These are phyloP conservation scores for Ctenochaetus hawaiiensis DNA, from an alignment of 2,797 vertebrate genomes.

Conservation along the genomic window DNA sequence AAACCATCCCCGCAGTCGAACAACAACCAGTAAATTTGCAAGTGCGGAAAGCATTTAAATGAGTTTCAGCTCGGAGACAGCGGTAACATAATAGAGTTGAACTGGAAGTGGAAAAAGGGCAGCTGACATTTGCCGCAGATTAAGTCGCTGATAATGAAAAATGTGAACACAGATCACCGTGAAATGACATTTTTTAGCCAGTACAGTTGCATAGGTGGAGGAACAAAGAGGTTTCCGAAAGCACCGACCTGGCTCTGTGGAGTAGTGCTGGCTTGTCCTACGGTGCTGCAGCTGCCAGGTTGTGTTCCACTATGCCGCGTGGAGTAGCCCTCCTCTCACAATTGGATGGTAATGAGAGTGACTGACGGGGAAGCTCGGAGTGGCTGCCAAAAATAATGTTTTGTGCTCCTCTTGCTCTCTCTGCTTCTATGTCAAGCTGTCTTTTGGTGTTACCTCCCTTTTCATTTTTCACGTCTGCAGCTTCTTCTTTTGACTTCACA, in stretches of 20 bases:
- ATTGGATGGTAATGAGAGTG: constrained; percentile 82
- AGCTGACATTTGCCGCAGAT: constrained; percentile 49
- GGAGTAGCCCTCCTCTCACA: constrained; percentile 70
- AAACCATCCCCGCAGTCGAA: constrained; percentile 7
- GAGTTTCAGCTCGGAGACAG: constrained; percentile 10
- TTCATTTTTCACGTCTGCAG: constrained; percentile 12
- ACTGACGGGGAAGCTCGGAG: constrained; percentile 73
- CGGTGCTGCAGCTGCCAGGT: constrained; percentile 67
- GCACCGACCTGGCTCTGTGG: constrained; percentile 46
- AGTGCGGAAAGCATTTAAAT: constrained; percentile 30
- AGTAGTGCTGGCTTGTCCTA: constrained; percentile 56
- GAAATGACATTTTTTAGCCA: constrained; percentile 53
- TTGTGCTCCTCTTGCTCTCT: constrained; percentile 47
- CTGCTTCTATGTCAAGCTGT: constrained; percentile 41
- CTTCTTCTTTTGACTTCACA: constrained; percentile 19
- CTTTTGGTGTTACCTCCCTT: constrained; percentile 36
- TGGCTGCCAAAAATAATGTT: constrained; percentile 70
- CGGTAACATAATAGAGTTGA: constrained; percentile 44
- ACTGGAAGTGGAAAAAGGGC: constrained; percentile 42
- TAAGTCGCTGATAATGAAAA: constrained; percentile 57
- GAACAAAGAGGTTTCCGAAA: constrained; percentile 33
- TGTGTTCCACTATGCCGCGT: constrained; percentile 64
- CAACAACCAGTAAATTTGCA: constrained; percentile 9
- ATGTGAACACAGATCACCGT: constrained; percentile 48
- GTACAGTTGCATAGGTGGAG: constrained; percentile 37